Conservation (phyloP, 2,113 vertebrate species). For the Poecilia latipinna region DNA sequence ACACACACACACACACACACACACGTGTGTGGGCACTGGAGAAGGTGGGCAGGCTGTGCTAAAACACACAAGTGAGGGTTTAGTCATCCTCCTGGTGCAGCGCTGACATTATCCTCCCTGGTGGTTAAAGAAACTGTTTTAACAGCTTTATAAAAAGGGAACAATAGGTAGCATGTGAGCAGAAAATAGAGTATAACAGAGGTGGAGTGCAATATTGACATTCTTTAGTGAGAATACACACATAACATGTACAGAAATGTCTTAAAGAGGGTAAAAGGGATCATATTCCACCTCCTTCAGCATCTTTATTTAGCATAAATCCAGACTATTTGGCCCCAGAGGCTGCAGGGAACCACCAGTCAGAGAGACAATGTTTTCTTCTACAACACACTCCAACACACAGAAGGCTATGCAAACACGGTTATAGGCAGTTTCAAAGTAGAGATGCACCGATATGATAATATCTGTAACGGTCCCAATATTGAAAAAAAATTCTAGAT, state of each 20-base stretch:
- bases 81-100: slow-evolving; percentile 41
- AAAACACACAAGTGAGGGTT: slow-evolving; percentile 46
- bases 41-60: slow-evolving; percentile 29
- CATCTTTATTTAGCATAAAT: neutral
- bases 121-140: slow-evolving; percentile 13
- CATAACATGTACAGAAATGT: neutral
- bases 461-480: too few relatives aligned
- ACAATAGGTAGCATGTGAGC: neutral
- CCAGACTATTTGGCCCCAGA: neutral
- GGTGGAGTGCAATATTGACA: neutral
- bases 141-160: slow-evolving; percentile 5
- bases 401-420: too few relatives aligned
- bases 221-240: neutral
- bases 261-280: neutral
- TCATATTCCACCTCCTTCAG: neutral
- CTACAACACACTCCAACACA: neutral
- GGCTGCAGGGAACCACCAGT: neutral
- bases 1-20: slow-evolving; percentile 28
- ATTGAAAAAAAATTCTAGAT: too few relatives aligned
- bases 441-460: neutral
- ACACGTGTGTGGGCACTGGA: slow-evolving; percentile 1
- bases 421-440: neutral
- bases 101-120: slow-evolving; percentile 23
- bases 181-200: neutral
- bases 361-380: too few relatives aligned